These are phyloP conservation scores for Drosophila auraria DNA, from an alignment of 1,140 invertebrate species.

Conservation along the genomic window DNA sequence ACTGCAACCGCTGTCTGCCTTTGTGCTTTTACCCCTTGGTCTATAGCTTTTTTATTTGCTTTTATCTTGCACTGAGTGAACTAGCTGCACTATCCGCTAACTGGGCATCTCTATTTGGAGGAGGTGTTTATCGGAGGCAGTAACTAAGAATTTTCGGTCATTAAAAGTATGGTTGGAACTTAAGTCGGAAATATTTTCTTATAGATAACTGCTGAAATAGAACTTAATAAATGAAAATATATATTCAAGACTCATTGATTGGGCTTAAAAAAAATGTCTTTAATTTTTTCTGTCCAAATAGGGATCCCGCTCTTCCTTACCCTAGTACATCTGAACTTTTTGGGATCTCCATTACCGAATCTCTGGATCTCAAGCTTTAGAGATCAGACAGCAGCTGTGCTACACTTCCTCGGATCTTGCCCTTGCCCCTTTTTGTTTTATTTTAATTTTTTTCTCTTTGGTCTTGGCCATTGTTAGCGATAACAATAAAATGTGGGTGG, in stretches of 20 bases:
- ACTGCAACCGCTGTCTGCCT: constrained; percentile 8
- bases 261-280: too few species aligned
- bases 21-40: constrained; percentile 12
- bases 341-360: constrained; percentile 6
- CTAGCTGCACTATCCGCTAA: constrained; percentile 16
- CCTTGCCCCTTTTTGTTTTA: constrained; percentile 30
- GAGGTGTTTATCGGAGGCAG: background rate
- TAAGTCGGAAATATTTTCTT: too few species aligned
- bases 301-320: background rate
- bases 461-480: constrained; percentile 71
- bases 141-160: background rate
- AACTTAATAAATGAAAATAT: too few species aligned
- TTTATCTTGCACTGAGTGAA: constrained; percentile 66
- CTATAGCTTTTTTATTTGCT: constrained; percentile 66
- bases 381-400: constrained; percentile 65
- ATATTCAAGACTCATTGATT: too few species aligned
- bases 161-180: too few species aligned
- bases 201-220: too few species aligned
- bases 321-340: background rate
- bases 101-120: constrained; percentile 5
- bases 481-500: constrained; percentile 83
- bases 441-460: constrained; percentile 11
- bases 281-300: background rate
- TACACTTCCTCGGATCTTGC: constrained; percentile 44
- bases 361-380: constrained; percentile 7